phyloP scores from a whole-genome alignment of 2,113 vertebrate genomes.

The Cyphomyrus plagiostoma region DNA sequence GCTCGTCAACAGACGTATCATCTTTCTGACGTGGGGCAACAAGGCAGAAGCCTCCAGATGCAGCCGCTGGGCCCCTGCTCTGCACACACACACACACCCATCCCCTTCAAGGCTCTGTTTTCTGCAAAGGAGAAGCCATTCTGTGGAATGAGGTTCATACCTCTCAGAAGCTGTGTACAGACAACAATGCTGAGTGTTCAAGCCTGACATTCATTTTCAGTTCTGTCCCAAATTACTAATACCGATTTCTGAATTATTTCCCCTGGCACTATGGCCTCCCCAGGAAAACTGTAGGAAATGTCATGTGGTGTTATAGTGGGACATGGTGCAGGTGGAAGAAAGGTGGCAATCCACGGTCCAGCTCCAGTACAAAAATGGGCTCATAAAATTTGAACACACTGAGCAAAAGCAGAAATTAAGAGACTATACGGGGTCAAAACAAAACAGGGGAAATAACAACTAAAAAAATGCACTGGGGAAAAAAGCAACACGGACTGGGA shows the following conservation, averaged over 20 bases:
- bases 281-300: no score
- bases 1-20: not conserved
- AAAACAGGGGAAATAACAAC: no score
- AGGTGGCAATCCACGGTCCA: no score
- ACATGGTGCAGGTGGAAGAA: no score
- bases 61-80: not conserved
- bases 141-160: not conserved
- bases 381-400: no score
- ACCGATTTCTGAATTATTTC: not conserved
- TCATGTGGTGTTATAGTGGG: no score
- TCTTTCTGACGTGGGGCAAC: not conserved
- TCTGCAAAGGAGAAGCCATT: not conserved
- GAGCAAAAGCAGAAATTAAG: no score
- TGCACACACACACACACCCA: not conserved
- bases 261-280: not conserved
- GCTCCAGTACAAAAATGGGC: no score
- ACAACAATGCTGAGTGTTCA: not conserved
- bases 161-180: not conserved
- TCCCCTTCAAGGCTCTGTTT: not conserved
- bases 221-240: not conserved
- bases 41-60: not conserved
- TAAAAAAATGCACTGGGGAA: no score
- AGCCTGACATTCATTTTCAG: not conserved
- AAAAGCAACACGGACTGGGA: no score
- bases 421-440: no score